Evolutionary conservation across 1,140 invertebrate genomes (phyloP).

Genomic region (Agrypnia vestita): DNA sequence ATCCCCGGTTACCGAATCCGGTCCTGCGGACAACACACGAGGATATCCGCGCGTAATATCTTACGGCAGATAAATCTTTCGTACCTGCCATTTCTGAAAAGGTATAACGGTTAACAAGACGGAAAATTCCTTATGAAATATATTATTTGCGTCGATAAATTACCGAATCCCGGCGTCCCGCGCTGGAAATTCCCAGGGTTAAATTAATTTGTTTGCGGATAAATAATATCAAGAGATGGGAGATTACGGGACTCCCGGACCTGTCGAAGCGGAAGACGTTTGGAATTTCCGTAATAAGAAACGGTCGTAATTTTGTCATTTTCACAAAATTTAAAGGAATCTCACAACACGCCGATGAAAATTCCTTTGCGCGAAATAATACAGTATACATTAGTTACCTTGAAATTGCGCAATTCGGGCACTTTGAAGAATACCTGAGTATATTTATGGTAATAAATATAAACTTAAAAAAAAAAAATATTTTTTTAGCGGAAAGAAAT

Average conservation of each 20-base stretch:
- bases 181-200: constrained; percentile 8
- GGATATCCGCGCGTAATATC: constrained; percentile 38
- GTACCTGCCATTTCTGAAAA: constrained; percentile 34
- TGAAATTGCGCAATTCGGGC: too few species aligned
- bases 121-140: constrained; percentile 41
- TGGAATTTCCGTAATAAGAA: constrained; percentile 5
- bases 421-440: too few species aligned
- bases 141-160: constrained; percentile 44
- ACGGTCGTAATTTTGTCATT: neutral
- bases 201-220: constrained; percentile 33
- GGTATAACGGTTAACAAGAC: constrained; percentile 40
- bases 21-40: neutral
- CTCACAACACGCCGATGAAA: neutral
- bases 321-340: neutral
- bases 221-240: constrained; percentile 26
- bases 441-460: too few species aligned
- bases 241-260: neutral
- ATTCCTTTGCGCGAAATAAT: neutral
- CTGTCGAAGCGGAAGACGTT: constrained; percentile 4
- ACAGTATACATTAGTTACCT: too few species aligned
- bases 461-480: too few species aligned
- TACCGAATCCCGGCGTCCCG: constrained; percentile 26
- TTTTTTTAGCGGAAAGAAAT: too few species aligned
- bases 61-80: constrained; percentile 39
- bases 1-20: too few species aligned